Conservation (phyloP, 1,140 invertebrate genomes). For the Aphelenchoides besseyi region DNA sequence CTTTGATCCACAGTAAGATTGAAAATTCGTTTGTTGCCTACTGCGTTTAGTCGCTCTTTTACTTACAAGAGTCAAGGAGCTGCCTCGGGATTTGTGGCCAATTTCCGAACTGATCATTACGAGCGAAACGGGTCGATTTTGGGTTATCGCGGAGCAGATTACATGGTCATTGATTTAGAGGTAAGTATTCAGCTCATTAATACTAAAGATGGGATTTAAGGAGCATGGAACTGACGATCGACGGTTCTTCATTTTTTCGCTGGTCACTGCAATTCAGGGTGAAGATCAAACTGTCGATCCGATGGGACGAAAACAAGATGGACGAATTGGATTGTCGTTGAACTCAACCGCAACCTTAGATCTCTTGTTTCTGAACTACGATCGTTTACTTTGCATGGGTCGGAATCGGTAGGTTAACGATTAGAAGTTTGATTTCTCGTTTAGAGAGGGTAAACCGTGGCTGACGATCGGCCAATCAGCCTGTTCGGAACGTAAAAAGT, state of each 20-base stretch:
- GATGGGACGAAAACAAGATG: neutral
- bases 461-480: neutral
- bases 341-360: neutral
- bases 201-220: neutral
- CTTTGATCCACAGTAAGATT: neutral
- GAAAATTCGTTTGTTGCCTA: neutral
- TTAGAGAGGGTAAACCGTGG: neutral
- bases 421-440: neutral
- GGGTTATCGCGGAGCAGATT: neutral
- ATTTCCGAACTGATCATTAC: neutral
- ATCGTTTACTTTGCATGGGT: neutral
- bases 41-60: neutral
- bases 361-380: neutral
- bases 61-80: neutral
- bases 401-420: neutral
- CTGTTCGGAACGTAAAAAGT: neutral
- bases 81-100: neutral
- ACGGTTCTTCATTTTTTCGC: neutral
- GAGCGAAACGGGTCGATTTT: neutral
- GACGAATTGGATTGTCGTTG: neutral
- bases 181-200: neutral
- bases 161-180: neutral
- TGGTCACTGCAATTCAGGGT: neutral
- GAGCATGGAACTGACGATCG: neutral
- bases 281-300: neutral